These are phyloP conservation scores for Cryptoblepharus egeriae DNA, from an alignment of 2,797 vertebrate species.

Conservation along the genomic window DNA sequence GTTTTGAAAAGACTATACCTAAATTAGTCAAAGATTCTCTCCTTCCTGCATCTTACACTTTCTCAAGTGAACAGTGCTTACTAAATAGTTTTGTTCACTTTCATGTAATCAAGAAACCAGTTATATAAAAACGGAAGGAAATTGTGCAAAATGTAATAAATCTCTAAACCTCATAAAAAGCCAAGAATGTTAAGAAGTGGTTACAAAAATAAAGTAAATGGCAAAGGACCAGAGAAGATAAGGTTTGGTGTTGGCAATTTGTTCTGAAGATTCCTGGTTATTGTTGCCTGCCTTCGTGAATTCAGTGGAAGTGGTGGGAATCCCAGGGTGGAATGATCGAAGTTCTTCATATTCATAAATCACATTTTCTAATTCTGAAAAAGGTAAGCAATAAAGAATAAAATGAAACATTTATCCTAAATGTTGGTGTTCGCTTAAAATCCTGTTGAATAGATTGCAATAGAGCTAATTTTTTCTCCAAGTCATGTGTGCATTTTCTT, in stretches of 20 bases:
- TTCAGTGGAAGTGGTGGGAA: slow-evolving; percentile 62
- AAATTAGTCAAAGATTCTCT: slow-evolving; percentile 74
- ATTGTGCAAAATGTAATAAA: slow-evolving; percentile 73
- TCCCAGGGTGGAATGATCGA: slow-evolving; percentile 69
- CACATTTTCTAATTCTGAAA: slow-evolving; percentile 63
- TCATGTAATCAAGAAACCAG: slow-evolving; percentile 70
- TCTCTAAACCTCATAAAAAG: slow-evolving; percentile 59
- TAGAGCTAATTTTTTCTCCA: neutral
- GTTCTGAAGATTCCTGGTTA: slow-evolving; percentile 70
- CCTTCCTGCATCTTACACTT: slow-evolving; percentile 67
- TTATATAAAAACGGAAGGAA: slow-evolving; percentile 72
- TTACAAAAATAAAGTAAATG: slow-evolving; percentile 78
- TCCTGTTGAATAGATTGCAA: neutral
- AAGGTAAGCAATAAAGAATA: slow-evolving; percentile 31
- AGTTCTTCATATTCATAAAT: slow-evolving; percentile 70
- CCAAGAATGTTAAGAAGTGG: slow-evolving; percentile 77
- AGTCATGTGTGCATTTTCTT: neutral
- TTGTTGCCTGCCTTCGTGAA: slow-evolving; percentile 59
- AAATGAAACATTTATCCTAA: neutral
- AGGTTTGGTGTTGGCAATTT: slow-evolving; percentile 78
- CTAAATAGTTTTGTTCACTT: slow-evolving; percentile 75
- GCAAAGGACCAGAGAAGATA: slow-evolving; percentile 70
- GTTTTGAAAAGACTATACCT: slow-evolving; percentile 52
- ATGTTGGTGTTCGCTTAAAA: neutral
- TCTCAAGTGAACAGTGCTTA: slow-evolving; percentile 73